These are phyloP conservation scores for Bubo bubo DNA, from an alignment of 2,113 vertebrate genomes.

Conservation along the genomic window DNA sequence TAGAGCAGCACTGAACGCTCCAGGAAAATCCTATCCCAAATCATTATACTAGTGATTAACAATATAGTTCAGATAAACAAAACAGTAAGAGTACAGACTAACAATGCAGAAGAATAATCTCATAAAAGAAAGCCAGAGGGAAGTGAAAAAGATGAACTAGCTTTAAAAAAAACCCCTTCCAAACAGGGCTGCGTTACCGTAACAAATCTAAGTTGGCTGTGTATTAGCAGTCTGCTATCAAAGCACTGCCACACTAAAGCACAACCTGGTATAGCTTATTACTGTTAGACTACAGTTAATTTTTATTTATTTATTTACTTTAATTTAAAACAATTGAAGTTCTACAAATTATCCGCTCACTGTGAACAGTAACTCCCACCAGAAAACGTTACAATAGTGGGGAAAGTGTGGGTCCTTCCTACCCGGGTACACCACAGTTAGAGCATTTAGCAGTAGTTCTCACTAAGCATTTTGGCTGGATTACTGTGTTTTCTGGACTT, in stretches of 20 bases:
- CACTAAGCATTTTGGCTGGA: background rate
- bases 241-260: background rate
- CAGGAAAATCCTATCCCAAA: background rate
- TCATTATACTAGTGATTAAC: background rate
- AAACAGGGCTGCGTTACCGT: background rate
- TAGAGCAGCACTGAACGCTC: background rate
- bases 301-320: constrained; percentile 47
- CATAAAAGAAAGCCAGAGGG: constrained; percentile 8
- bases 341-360: background rate
- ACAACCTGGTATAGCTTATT: background rate
- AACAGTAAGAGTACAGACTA: constrained; percentile 21
- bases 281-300: constrained; percentile 53
- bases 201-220: background rate
- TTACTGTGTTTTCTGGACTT: background rate
- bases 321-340: constrained; percentile 4
- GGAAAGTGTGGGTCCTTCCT: background rate
- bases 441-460: background rate
- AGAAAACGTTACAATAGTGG: background rate
- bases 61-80: background rate
- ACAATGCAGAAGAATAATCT: constrained; percentile 47
- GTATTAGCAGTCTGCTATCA: background rate
- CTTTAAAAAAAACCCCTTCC: background rate
- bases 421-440: background rate
- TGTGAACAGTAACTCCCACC: background rate
- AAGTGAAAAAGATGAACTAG: constrained; percentile 33